phyloP scores from a whole-genome alignment of 2,113 vertebrate species.

The Anolis carolinensis region DNA sequence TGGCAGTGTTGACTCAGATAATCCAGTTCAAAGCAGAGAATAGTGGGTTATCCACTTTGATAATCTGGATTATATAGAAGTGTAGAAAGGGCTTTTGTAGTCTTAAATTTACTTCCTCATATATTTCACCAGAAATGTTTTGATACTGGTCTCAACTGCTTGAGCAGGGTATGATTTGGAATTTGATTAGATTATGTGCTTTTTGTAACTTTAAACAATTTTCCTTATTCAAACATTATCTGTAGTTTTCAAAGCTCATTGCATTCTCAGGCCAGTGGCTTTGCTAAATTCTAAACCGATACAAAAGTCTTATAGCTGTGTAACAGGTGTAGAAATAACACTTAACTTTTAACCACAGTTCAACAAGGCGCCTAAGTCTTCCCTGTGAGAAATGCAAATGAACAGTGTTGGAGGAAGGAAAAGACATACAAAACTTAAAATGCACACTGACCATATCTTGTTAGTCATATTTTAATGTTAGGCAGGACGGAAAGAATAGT shows the following conservation, averaged over 20 bases:
- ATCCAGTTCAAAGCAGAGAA: no score
- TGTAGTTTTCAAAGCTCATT: no score
- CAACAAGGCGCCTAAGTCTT: not conserved
- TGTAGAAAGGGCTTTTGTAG: not conserved
- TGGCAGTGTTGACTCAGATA: no score
- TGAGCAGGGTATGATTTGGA: not conserved
- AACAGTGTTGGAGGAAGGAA: not conserved
- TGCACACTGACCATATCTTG: not conserved
- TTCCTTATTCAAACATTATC: no score
- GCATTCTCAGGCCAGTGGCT: slow-evolving; percentile 21
- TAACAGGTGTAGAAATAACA: not conserved
- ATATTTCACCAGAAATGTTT: not conserved
- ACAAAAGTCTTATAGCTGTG: slow-evolving; percentile 25
- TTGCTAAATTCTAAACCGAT: slow-evolving; percentile 33
- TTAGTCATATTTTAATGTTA: not conserved
- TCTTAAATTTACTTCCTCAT: not conserved
- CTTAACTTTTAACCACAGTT: not conserved
- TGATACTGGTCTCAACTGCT: not conserved
- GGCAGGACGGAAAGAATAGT: not conserved
- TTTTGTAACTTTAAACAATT: not conserved
- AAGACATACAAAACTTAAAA: not conserved
- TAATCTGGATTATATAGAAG: no score
- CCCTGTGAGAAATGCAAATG: not conserved
- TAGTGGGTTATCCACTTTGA: no score
- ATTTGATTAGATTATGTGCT: not conserved